These are phyloP conservation scores for Hippopotamyrus pictus DNA, from an alignment of 2,797 vertebrate genomes.

Conservation along the genomic window DNA sequence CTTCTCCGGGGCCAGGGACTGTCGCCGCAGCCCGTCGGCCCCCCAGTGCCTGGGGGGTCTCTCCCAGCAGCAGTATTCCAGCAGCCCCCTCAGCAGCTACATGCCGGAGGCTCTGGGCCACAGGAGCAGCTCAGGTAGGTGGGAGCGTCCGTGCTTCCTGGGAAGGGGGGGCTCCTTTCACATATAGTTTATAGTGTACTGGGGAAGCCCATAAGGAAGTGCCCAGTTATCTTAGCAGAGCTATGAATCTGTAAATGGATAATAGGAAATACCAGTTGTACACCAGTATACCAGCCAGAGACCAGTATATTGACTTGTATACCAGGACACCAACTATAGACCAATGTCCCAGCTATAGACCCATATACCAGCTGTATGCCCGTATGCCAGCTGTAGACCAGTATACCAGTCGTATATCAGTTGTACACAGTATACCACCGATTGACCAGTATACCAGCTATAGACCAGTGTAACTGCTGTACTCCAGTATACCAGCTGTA, in stretches of 20 bases:
- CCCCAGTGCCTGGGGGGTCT: slow-evolving; percentile 75
- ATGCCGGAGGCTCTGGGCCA: slow-evolving; percentile 61
- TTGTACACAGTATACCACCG: too few species aligned
- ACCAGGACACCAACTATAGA: neutral
- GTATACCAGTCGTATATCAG: too few species aligned
- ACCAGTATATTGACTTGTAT: neutral
- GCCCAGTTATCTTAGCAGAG: neutral
- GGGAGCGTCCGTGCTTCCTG: neutral
- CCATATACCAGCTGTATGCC: too few species aligned
- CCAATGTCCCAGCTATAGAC: neutral
- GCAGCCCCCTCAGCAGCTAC: slow-evolving; percentile 66
- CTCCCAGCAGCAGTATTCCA: slow-evolving; percentile 68
- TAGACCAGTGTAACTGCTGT: too few species aligned
- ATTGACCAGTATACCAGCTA: too few species aligned
- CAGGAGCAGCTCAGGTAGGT: slow-evolving; percentile 78
- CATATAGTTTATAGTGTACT: neutral
- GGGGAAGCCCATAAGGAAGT: neutral
- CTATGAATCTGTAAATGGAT: neutral
- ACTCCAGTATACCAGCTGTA: neutral
- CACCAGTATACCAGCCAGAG: neutral
- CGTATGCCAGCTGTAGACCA: too few species aligned
- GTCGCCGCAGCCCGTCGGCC: slow-evolving; percentile 74
- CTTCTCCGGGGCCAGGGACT: slow-evolving; percentile 90
- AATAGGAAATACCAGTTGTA: neutral
- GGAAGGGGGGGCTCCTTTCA: neutral